Evolutionary conservation across 2,113 vertebrate species (phyloP).

Genomic region (Bujurquina vittata): DNA sequence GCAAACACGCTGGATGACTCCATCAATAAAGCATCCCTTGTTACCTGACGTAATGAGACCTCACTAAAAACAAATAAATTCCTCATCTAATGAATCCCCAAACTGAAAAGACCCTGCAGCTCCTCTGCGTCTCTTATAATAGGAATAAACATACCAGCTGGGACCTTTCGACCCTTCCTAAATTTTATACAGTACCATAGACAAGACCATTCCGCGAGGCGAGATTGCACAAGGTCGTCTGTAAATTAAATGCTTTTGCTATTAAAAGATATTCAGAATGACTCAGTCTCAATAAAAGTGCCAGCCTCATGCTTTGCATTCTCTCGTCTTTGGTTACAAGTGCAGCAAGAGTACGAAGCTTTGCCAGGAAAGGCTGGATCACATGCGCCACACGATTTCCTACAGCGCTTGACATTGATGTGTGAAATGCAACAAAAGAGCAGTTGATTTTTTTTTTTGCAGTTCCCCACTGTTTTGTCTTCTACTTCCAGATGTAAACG

Average conservation of each 20-base stretch:
- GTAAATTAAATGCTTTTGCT: constrained; percentile 11
- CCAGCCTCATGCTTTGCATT: background rate
- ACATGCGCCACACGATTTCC: background rate
- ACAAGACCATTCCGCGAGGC: constrained; percentile 25
- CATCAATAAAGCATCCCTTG: constrained; percentile 61
- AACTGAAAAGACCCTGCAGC: constrained; percentile 44
- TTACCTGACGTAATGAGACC: constrained; percentile 60
- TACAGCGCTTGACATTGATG: background rate
- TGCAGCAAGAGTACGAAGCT: background rate
- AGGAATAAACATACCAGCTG: constrained; percentile 54
- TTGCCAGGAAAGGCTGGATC: background rate
- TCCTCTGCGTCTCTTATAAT: constrained; percentile 54
- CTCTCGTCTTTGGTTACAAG: background rate
- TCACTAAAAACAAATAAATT: constrained; percentile 64
- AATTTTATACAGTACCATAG: constrained; percentile 6
- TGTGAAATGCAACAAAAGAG: background rate
- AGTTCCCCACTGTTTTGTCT: background rate
- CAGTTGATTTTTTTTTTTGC: background rate
- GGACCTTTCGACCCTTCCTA: constrained; percentile 55
- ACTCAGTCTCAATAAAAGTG: background rate
- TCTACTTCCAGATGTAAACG: constrained; percentile 13
- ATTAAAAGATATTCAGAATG: constrained; percentile 12
- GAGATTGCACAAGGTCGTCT: constrained; percentile 14
- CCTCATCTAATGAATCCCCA: constrained; percentile 59
- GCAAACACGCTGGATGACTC: constrained; percentile 39